A percentile compares a stretch with the other conserved stretches of the same genome.
Evolutionary conservation across 2,888 invertebrate species (phyloP).

Genomic region (Watsonalla cultraria): DNA sequence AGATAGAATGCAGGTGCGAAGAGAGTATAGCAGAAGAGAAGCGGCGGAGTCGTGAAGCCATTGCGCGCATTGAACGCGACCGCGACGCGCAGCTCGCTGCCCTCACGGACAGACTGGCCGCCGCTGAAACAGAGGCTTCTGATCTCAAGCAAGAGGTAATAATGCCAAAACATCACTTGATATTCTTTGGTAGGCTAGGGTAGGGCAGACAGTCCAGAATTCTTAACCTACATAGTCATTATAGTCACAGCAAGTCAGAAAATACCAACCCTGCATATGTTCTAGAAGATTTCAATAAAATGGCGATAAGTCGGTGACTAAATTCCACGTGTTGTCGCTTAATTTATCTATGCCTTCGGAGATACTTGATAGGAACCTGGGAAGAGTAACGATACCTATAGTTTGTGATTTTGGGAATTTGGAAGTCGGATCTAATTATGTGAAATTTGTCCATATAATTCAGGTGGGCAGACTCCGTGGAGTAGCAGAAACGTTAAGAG

Average conservation of each 20-base stretch:
- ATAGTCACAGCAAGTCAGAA: no score
- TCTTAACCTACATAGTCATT: no score
- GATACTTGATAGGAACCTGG: no score
- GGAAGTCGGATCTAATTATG: background rate
- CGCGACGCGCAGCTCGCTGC: conserved; percentile 72
- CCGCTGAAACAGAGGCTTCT: conserved; percentile 74
- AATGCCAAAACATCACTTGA: no score
- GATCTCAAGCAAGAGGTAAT: conserved; percentile 74
- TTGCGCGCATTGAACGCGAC: conserved; percentile 91
- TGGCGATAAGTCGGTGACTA: no score
- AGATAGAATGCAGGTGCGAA: conserved; percentile 87
- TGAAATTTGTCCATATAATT: background rate
- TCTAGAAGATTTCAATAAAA: no score
- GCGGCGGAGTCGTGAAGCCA: conserved; percentile 89
- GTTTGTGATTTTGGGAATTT: background rate
- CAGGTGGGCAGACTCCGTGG: conserved; percentile 72
- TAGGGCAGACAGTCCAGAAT: no score
- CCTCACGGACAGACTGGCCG: conserved; percentile 60
- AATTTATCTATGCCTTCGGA: no score
- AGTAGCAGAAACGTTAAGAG: conserved; percentile 78
- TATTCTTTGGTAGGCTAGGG: no score
- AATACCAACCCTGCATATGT: no score
- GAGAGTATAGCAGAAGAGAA: conserved; percentile 90
- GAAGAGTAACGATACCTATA: no score
- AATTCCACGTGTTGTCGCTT: no score